Base-by-base conservation (phyloP, 1,140 invertebrate genomes). In the Dryas iulia region DNA sequence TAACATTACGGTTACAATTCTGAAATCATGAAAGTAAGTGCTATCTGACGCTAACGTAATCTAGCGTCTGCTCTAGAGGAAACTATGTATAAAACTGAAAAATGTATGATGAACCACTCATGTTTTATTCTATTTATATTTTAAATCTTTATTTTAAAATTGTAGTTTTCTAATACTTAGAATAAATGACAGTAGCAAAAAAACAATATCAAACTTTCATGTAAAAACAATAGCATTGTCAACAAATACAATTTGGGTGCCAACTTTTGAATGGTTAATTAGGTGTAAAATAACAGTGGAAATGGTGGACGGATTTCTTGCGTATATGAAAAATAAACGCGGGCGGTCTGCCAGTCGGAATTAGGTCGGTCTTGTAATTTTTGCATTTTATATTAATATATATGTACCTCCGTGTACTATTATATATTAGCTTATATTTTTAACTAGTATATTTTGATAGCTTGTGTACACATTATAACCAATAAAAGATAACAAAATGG, bases 261-360 rank as follows among this genome's bases (percentile, higher is more conserved):
- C 59, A 61, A 54, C 39, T 52, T 65, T 73, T 73, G 71, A 71
- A 76, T 76, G 71, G 58, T 56, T 26, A 47, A 71, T 60, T 60
- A 31, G 62, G 14, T 62, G 35, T 63, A 67, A 53, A 66, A 35
- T 58, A 66, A 71, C 63, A 65, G 28, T 52, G 60, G 66, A 67
- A 66, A 69, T 77, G 66, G 69, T 64, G 30, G 67, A 72, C 66
- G 64, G 23, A 66, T 74, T 75, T 64, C 63, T 67, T 63, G 66
- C 71, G 75, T 74, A 31, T 65, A 71, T 61, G 65, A 71, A 73
- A 74, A 74, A 78, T 67, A 80, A 76, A 76, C 56, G 56, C 69
- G 78, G 78, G 78, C 78, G 71, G 18, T 31, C 53, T 78, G 78
- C 73, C 78, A 80, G 73, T 73, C 26, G 30, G 63, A 80, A 76